Percentiles rank a stretch among this genome's conserved stretches.
These are phyloP conservation scores for Brachypterus glaber DNA, from an alignment of 2,888 invertebrate species.

Conservation along the genomic window DNA sequence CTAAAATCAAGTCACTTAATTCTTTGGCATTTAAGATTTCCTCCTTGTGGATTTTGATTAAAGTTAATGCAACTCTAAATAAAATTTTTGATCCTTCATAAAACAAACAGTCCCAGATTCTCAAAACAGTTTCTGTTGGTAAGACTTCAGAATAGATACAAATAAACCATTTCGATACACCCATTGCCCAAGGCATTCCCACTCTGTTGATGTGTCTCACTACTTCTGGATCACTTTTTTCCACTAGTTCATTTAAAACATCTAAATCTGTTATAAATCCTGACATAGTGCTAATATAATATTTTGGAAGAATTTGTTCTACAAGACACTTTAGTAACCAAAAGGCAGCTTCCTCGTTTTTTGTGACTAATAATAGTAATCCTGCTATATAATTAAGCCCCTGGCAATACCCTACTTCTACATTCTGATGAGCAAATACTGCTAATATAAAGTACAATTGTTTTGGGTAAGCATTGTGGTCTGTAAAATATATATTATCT, in stretches of 20 bases:
- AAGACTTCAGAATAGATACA: slow-evolving; percentile 89
- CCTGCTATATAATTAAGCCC: slow-evolving; percentile 89
- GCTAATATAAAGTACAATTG: slow-evolving; percentile 77
- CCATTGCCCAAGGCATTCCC: slow-evolving; percentile 82
- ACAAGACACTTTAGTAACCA: slow-evolving; percentile 87
- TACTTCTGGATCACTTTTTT: slow-evolving; percentile 70
- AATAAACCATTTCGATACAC: slow-evolving; percentile 93
- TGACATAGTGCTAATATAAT: slow-evolving; percentile 83
- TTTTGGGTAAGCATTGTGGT: slow-evolving; percentile 60
- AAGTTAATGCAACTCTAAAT: slow-evolving; percentile 77
- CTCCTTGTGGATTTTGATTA: slow-evolving; percentile 64
- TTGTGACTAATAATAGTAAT: slow-evolving; percentile 73
- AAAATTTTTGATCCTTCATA: slow-evolving; percentile 90
- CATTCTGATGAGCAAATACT: slow-evolving; percentile 83
- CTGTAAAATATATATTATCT: slow-evolving; percentile 86
- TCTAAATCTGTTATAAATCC: slow-evolving; percentile 83
- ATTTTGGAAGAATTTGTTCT: slow-evolving; percentile 75
- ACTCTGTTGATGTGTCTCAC: slow-evolving; percentile 69
- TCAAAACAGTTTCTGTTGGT: slow-evolving; percentile 85
- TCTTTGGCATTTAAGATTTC: slow-evolving; percentile 69
- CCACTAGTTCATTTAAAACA: slow-evolving; percentile 79
- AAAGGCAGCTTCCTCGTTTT: slow-evolving; percentile 84
- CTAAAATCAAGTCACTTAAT: slow-evolving; percentile 69
- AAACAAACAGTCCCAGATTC: slow-evolving; percentile 95
- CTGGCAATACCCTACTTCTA: slow-evolving; percentile 85